Conservation (phyloP, 1,140 invertebrate genomes). For the Drosophila micromelanica region DNA sequence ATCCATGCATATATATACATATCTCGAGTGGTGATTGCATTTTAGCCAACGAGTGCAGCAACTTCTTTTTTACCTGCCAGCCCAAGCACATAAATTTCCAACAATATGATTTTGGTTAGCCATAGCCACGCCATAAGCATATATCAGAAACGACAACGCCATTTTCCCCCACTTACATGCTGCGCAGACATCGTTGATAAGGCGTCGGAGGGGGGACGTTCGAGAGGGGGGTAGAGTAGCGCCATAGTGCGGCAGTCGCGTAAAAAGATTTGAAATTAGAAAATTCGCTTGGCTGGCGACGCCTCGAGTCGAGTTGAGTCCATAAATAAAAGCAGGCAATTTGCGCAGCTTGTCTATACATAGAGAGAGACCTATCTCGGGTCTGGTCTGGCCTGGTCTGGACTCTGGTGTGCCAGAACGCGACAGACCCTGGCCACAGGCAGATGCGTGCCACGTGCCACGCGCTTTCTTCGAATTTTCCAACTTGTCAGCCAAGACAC, state of each 20-base stretch:
- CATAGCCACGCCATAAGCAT: conserved; percentile 58
- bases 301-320: conserved; percentile 65
- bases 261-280: conserved; percentile 72
- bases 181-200: neutral
- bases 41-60: conserved; percentile 29
- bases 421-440: conserved; percentile 67
- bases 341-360: conserved; percentile 68
- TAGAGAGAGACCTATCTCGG: conserved; percentile 46
- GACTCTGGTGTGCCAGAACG: conserved; percentile 52
- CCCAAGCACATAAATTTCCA: conserved; percentile 63
- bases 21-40: conserved; percentile 22
- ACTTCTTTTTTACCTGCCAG: conserved; percentile 31
- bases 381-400: conserved; percentile 42
- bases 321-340: conserved; percentile 81
- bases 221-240: neutral
- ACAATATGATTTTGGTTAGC: conserved; percentile 74
- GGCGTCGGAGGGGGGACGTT: neutral
- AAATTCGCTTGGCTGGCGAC: conserved; percentile 63
- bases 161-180: conserved; percentile 38
- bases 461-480: conserved; percentile 56
- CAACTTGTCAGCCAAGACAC: conserved; percentile 58
- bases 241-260: conserved; percentile 8
- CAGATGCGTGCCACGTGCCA: conserved; percentile 76
- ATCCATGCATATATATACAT: neutral
- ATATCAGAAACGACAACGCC: conserved; percentile 72